Evolutionary conservation across 2,888 invertebrate species (phyloP).

Genomic region (Falcaria lacertinaria): DNA sequence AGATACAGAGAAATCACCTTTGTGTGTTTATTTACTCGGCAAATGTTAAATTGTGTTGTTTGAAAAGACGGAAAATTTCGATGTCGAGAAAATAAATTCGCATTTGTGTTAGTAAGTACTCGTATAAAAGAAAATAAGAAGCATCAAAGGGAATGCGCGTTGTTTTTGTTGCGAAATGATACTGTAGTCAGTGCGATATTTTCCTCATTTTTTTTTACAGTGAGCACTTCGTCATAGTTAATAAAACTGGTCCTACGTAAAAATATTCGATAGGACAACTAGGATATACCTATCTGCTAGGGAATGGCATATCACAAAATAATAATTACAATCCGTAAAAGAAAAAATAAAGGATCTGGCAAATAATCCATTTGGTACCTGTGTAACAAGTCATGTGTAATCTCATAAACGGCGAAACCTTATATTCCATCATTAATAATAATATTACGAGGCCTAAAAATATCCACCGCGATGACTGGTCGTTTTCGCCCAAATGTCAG

Average conservation of each 20-base stretch:
- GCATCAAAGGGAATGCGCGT: neutral
- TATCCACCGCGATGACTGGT: neutral
- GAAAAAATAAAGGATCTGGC: too few relatives aligned
- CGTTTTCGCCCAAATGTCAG: neutral
- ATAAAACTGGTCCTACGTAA: too few relatives aligned
- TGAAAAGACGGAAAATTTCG: too few relatives aligned
- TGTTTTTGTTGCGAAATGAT: neutral
- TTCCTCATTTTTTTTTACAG: neutral
- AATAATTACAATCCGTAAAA: too few relatives aligned
- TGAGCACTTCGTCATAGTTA: neutral
- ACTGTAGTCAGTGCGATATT: neutral
- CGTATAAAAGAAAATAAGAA: neutral
- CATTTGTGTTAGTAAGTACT: neutral
- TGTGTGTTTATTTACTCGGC: neutral
- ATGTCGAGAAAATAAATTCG: too few relatives aligned
- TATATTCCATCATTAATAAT: neutral
- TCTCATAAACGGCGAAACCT: neutral
- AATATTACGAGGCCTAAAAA: neutral
- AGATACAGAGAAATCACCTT: neutral
- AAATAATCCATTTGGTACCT: too few relatives aligned
- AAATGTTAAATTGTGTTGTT: too few relatives aligned
- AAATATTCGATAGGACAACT: too few relatives aligned
- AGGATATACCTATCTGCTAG: too few relatives aligned
- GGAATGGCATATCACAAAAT: too few relatives aligned
- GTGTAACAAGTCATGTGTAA: neutral